Conservation (phyloP, 2,797 vertebrate genomes). For the Notolepis coatsorum region DNA sequence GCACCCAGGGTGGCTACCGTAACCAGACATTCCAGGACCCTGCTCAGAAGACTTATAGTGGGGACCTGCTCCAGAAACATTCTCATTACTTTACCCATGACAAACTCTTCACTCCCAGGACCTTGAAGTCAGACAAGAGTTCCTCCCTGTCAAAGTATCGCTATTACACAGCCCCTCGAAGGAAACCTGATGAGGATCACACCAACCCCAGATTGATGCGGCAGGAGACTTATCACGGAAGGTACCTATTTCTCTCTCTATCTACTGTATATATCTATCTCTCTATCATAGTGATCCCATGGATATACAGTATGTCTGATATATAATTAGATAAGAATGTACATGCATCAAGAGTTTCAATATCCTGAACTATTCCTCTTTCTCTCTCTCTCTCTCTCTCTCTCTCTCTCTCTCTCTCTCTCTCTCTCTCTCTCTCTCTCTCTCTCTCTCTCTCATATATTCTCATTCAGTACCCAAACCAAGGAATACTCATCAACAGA, state of each 20-base stretch:
- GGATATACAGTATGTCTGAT: not conserved
- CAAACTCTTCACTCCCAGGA: conserved; percentile 92
- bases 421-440: not conserved
- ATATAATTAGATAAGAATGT: not conserved
- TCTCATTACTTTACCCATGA: conserved; percentile 84
- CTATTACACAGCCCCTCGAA: conserved; percentile 88
- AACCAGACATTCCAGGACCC: conserved; percentile 79
- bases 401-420: not conserved
- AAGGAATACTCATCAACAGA: conserved; percentile 45
- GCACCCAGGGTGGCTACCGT: conserved; percentile 55
- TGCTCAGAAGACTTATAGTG: conserved; percentile 78
- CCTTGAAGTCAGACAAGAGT: conserved; percentile 87
- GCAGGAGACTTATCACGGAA: conserved; percentile 76
- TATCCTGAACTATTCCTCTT: not conserved
- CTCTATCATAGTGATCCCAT: not conserved
- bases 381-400: not conserved
- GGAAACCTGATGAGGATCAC: conserved; percentile 61
- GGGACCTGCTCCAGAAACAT: conserved; percentile 91
- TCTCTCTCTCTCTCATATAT: not conserved
- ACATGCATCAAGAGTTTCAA: no score
- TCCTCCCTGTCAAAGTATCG: conserved; percentile 89
- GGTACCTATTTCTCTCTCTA: conserved; percentile 67
- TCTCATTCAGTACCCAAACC: conserved; percentile 56
- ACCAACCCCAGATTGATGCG: conserved; percentile 35
- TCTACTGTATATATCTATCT: not conserved